phyloP scores from a whole-genome alignment of 2,888 invertebrate genomes.

The Agriopis aurantiaria region DNA sequence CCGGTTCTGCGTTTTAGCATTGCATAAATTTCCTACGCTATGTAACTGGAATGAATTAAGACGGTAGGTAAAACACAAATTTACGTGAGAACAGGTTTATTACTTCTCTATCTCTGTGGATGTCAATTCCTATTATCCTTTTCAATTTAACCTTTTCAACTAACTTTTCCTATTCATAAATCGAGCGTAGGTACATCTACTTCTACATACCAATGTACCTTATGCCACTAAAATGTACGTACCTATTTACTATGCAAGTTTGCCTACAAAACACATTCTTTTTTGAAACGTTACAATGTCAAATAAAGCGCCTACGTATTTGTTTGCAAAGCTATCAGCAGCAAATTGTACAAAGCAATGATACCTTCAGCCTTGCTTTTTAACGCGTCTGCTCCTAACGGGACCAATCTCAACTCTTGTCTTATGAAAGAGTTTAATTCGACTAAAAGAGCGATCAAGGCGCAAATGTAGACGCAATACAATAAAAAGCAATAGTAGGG shows the following conservation, averaged over 20 bases:
- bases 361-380: not conserved
- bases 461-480: constrained; percentile 72
- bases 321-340: not conserved
- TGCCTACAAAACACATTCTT: not conserved
- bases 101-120: constrained; percentile 27
- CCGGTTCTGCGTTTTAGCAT: constrained; percentile 64
- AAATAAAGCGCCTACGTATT: constrained; percentile 4
- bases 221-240: too few species aligned
- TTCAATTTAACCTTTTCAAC: not conserved
- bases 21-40: constrained; percentile 57
- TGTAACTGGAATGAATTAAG: constrained; percentile 45
- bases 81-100: constrained; percentile 45
- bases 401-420: constrained; percentile 38
- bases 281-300: constrained; percentile 3
- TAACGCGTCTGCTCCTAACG: constrained; percentile 28
- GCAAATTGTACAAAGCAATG: not conserved
- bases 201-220: too few species aligned
- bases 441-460: constrained; percentile 64
- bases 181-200: too few species aligned
- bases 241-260: too few species aligned
- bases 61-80: constrained; percentile 43
- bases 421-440: constrained; percentile 61
- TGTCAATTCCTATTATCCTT: constrained; percentile 35
- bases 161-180: too few species aligned
- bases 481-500: constrained; percentile 83